Base-by-base conservation (phyloP, 2,797 vertebrate species). In the Paratrypauchen microcephalus region DNA sequence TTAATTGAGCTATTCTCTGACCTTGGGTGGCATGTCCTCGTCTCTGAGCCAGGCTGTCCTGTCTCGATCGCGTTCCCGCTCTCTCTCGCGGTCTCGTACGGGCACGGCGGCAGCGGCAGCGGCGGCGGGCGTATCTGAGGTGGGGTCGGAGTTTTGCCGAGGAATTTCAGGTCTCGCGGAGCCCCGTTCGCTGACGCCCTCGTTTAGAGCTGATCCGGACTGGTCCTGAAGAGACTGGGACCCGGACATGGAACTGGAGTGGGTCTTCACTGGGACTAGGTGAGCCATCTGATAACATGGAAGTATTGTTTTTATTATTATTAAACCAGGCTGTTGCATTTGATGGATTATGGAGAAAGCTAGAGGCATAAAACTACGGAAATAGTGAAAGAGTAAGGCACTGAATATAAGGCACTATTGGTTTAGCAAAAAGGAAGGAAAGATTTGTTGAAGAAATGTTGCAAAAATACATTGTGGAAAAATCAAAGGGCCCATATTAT, bases 161-260 rank as follows among this genome's bases (percentile, higher is more conserved):
- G 96, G 96, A 93, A 98, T 97, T 87, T 98, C 95, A 0, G 94
- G 93, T 62, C 95, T 95, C 55, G 96, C 94, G 76, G 96, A 94
- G 72, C 86, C 92, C 68, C 41, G 41, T 45, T 91, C 87, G 50
- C 91, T 90, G 2, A 71, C 19, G 0, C 76, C 82, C 81, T 98
- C 97, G 77, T 94, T 95, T 83, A 96, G 93, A 70, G 93, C 92
- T 11, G 95, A 93, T 57, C 96, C 93, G 24, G 95, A 93, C 91
- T 97, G 96, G 80, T 99, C 97, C 75, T 98, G 97, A 79, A 98
- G 93, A 69, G 96, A 97, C 90, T 96, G 97, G 71, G 96, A 98
- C 73, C 95, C 96, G 0, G 96, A 95, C 93, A 98, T 92, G 82
- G 96, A 95, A 82, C 95, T 91, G 0, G 87, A 76, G 88, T 96